Conservation (phyloP, 2,888 invertebrate genomes). For the Lacanobia wlatinum region DNA sequence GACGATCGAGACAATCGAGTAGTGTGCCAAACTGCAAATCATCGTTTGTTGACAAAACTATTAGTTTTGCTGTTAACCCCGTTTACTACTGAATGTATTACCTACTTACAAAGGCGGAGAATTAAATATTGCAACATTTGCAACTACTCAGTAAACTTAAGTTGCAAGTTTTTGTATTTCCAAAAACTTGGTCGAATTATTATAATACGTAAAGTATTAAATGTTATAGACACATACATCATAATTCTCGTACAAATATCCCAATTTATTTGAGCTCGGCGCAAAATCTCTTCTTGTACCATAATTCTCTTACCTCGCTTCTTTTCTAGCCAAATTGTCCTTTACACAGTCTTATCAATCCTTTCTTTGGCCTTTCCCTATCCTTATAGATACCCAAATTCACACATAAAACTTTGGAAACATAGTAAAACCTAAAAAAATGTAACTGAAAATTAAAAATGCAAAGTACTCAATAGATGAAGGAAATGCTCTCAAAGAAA, state of each 20-base stretch:
- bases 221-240: too few species aligned
- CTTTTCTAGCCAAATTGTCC: not conserved
- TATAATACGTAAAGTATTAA: too few species aligned
- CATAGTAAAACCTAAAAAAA: not conserved
- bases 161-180: not conserved
- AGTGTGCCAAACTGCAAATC: conserved; percentile 21
- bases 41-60: not conserved
- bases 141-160: too few species aligned
- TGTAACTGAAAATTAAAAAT: not conserved
- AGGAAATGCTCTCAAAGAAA: not conserved
- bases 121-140: too few species aligned
- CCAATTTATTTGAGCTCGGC: too few species aligned
- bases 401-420: not conserved
- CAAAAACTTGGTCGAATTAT: not conserved
- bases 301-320: not conserved
- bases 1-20: conserved; percentile 1
- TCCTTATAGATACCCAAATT: not conserved
- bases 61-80: not conserved
- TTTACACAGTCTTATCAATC: not conserved
- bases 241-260: too few species aligned
- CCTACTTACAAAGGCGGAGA: too few species aligned
- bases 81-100: too few species aligned
- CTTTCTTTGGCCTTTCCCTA: not conserved
- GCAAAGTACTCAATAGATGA: not conserved
- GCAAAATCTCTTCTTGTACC: not conserved